phyloP scores from a whole-genome alignment of 2,113 vertebrate genomes.

The Gallinago paraguaiae region DNA sequence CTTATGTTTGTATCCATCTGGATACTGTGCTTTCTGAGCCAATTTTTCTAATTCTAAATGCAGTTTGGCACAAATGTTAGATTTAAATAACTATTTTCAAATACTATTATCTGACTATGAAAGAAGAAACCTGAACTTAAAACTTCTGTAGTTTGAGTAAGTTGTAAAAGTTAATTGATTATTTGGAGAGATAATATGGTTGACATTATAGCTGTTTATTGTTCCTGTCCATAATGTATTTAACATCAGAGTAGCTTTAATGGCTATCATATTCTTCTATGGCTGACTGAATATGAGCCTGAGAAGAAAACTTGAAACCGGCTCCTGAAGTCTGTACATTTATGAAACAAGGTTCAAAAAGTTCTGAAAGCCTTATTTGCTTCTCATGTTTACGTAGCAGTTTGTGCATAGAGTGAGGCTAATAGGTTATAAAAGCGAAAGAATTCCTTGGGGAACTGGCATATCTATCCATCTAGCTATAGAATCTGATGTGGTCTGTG shows the following conservation, averaged over 20 bases:
- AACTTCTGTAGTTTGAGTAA: background rate
- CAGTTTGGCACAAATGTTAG: background rate
- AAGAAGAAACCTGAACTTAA: background rate
- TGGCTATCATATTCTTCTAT: background rate
- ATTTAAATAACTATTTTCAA: conserved; percentile 5
- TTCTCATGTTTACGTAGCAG: background rate
- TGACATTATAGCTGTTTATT: background rate
- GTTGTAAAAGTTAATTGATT: background rate
- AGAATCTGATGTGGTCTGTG: background rate
- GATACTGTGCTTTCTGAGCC: background rate
- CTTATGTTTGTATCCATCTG: conserved; percentile 38
- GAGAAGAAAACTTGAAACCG: background rate
- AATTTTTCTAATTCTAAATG: conserved; percentile 1
- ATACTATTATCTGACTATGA: background rate
- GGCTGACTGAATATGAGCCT: background rate
- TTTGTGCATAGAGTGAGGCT: background rate
- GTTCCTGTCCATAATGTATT: background rate
- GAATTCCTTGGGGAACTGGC: background rate
- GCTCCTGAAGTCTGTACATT: background rate
- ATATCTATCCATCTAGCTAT: background rate
- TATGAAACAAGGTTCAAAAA: background rate
- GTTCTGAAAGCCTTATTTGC: background rate
- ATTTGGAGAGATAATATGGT: background rate
- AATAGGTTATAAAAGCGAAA: background rate
- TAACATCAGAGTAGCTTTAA: background rate